Base-by-base conservation (phyloP, 2,888 invertebrate genomes). In the Mimachlamys varia region DNA sequence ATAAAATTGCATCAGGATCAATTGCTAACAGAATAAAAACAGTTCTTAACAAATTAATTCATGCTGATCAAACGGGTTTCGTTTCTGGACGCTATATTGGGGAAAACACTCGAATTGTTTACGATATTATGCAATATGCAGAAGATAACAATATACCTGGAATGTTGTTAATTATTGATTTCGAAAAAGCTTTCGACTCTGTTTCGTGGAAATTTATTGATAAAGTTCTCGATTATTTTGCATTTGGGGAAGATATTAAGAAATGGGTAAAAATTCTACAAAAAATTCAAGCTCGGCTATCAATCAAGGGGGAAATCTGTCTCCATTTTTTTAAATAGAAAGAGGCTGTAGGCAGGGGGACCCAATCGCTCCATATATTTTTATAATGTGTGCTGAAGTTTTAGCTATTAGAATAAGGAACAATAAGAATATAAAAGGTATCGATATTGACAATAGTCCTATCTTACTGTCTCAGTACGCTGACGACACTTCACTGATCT, bases 351-450 rank as follows among this genome's bases (percentile, higher is more conserved):
- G 89, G 58, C 27, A 89, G 37, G 89, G 27, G 5, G 89, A 89
- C 33, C 89, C 55, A 2, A 53, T 27, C 12, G 27, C 33, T 12
- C 55, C 53, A 53, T 89, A 89, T 55, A 19, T 89, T 22, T 89
- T 53, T 53, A n/a, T 5, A 53, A 53, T 50, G 22, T 89, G n/a
- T 89, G 55, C 89, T 44, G 89, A 50, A 50, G 55, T 89, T n/a
- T 37, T 53, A 53, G 53, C 55, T 37, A 89, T 88, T 53, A 55
- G 37, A 27, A n/a, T 89, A 7, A 27, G 89, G 33, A 89, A 89
- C 33, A 89, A 89, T 55, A 89, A 89, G 0, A 27, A 89, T 89
- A n/a, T 89, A 88, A 53, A 89, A 53, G 53, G 33, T 37, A 53
- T 89, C 37, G 58, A 22, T 22, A 89, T 89, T 33, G 89, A 89